Conservation (phyloP, 2,888 invertebrate genomes). For the Rhingia rostrata region DNA sequence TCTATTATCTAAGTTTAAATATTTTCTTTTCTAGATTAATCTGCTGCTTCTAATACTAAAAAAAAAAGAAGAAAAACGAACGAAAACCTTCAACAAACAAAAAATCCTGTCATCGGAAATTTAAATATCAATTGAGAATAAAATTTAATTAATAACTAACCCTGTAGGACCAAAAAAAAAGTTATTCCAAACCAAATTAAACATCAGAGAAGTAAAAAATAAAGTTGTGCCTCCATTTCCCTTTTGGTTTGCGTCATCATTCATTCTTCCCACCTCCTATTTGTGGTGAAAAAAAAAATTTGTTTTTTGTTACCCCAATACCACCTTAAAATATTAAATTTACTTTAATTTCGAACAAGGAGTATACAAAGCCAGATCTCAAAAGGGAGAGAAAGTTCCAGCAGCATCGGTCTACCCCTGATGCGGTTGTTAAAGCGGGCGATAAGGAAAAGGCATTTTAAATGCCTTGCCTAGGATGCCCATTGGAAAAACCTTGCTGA, state of each 20-base stretch:
- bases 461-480: conserved; percentile 67
- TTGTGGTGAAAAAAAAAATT: not conserved
- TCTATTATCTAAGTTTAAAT: conserved; percentile 46
- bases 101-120: conserved; percentile 46
- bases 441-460: conserved; percentile 31
- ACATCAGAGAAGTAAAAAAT: conserved; percentile 23
- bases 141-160: conserved; percentile 44
- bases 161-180: not conserved
- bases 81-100: conserved; percentile 21
- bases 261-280: not conserved
- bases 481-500: conserved; percentile 58
- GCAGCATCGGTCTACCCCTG: not conserved
- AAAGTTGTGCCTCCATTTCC: conserved; percentile 11
- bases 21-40: conserved; percentile 65
- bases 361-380: not conserved
- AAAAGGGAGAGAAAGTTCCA: not conserved
- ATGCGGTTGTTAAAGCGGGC: conserved; percentile 4
- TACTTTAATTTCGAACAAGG: conserved; percentile 23
- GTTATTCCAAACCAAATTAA: conserved; percentile 18
- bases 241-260: not conserved
- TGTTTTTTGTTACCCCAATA: not conserved
- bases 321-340: conserved; percentile 45
- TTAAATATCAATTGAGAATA: conserved; percentile 50
- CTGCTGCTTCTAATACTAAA: not conserved
- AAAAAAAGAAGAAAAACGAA: conserved; percentile 6